Evolutionary conservation across 2,888 invertebrate genomes (phyloP), one percentile per base, ranked within the genome.

Genomic region (Terebella lapidaria): DNA sequence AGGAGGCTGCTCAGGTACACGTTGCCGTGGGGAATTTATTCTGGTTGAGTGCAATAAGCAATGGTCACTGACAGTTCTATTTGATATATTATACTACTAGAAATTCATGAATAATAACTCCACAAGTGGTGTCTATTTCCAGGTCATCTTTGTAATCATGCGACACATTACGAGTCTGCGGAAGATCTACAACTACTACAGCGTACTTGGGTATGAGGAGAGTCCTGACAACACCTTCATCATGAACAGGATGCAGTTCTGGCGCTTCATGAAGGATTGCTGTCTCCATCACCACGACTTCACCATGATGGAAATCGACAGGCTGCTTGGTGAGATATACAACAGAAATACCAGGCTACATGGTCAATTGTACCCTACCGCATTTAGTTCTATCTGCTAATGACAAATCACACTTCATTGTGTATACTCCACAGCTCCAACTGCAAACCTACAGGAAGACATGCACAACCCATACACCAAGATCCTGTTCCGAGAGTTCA

Each of bases 221-320:
- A 78, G 75, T 62, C 70, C 73, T 1, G 81, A 81, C 67, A 81
- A 81, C 67, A 79, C 79, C 1, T 80, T 70, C 63, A 71, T 78
- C 3, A 74, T 81, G 74, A 78, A 69, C 58, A 72, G 74, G 58
- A 74, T 81, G 73, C 81, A 81, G 72, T 78, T 79, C 66, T 81
- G 80, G 80, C 65, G 80, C 27, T 75, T 81, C 60, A 61, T 81
- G 60, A 79, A 79, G 65, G 81, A 81, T 67, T 77, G 77, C 58
- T 61, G 66, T 45, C 65, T 80, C 24, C 79, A 80, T 66, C 73
- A 77, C 58, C 63, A 70, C 20, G 62, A 51, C 46, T 65, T 68
- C 3, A 74, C 74, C 15, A 71, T 80, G 4, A 74, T 73, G 61
- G 74, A 79, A 46, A 77, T 80, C 74, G 79, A 80, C 65, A 66